Percentiles rank a stretch among this genome's conserved stretches.
Conservation (phyloP, 2,797 vertebrate genomes). For the Rhyacichthys aspro region DNA sequence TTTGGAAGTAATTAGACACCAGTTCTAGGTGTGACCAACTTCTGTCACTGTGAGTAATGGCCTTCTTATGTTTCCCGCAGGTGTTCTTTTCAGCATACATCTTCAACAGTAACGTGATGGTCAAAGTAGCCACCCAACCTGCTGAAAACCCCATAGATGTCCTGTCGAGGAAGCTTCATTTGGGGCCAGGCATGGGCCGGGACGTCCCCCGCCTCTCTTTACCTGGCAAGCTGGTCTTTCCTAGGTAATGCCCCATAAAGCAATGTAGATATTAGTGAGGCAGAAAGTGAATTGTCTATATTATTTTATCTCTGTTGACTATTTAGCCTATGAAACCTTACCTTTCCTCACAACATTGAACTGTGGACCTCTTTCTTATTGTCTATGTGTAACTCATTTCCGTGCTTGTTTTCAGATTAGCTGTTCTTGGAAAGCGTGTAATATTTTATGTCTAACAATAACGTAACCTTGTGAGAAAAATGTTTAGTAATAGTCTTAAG, state of each 20-base stretch:
- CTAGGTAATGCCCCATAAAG: conserved; percentile 82
- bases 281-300: too few species aligned
- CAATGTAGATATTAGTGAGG: neutral
- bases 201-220: conserved; percentile 96
- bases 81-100: conserved; percentile 99
- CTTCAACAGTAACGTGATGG: conserved; percentile 99
- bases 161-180: conserved; percentile 95
- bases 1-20: too few species aligned
- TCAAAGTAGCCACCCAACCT: conserved; percentile 98
- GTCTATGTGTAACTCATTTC: too few species aligned
- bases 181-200: conserved; percentile 93
- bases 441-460: too few species aligned
- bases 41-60: neutral
- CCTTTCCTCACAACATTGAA: neutral
- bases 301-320: too few species aligned
- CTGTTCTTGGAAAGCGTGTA: too few species aligned
- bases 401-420: too few species aligned
- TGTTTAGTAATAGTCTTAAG: too few species aligned
- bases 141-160: conserved; percentile 98
- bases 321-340: conserved; percentile 1
- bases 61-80: conserved; percentile 61
- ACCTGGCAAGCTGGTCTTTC: conserved; percentile 98
- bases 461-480: too few species aligned
- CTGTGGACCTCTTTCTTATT: neutral
- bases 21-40: neutral